phyloP scores from a whole-genome alignment of 2,113 vertebrate species.

The Chionomys nivalis region DNA sequence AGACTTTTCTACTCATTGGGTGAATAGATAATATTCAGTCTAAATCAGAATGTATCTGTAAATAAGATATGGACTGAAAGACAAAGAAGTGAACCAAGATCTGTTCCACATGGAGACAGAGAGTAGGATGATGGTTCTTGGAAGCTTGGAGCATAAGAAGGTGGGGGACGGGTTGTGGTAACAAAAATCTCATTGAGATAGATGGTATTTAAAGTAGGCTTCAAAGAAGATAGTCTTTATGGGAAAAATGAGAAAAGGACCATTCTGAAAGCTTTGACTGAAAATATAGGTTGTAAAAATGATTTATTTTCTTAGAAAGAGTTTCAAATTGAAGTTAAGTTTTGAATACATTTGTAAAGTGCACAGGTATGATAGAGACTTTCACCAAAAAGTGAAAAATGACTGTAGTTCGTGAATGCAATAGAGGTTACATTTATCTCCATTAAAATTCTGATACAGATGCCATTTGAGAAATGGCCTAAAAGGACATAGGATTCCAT shows the following conservation, averaged over 20 bases:
- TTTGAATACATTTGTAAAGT: conserved; percentile 61
- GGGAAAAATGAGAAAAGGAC: not conserved
- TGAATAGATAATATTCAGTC: not conserved
- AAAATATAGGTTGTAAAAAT: conserved; percentile 1
- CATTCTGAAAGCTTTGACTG: conserved; percentile 39
- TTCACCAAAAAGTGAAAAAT: conserved; percentile 39
- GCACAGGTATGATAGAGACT: not conserved
- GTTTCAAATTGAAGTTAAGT: conserved; percentile 50
- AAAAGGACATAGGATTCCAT: not conserved
- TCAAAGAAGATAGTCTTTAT: not conserved
- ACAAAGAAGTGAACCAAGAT: not conserved
- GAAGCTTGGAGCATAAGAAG: not conserved
- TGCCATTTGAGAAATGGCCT: not conserved
- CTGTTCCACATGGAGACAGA: not conserved
- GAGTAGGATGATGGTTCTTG: not conserved
- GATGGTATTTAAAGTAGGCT: not conserved
- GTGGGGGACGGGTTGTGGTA: not conserved
- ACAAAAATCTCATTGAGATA: not conserved
- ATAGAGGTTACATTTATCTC: conserved; percentile 2
- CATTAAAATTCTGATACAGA: not conserved
- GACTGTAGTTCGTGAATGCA: not conserved
- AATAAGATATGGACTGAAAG: not conserved
- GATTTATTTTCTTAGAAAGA: conserved; percentile 47
- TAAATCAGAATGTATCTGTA: not conserved
- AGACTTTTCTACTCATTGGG: not conserved